These are phyloP conservation scores for Callinectes sapidus DNA, from an alignment of 2,888 invertebrate genomes.

Conservation along the genomic window DNA sequence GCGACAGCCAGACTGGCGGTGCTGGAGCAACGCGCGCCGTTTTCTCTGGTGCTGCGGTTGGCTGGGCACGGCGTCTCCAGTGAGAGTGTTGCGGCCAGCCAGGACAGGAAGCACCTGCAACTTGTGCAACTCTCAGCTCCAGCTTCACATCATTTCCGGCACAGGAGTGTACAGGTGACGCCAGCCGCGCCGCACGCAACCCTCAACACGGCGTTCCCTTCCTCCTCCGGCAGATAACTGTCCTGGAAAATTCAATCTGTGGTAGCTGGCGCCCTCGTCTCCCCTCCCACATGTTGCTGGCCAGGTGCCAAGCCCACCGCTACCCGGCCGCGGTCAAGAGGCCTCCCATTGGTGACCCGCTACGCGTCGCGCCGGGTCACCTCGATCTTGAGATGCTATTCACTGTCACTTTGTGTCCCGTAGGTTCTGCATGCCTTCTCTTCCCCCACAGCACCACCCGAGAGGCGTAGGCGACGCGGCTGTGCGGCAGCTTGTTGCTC, in stretches of 20 bases:
- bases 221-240: background rate
- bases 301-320: conserved; percentile 53
- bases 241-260: conserved; percentile 15
- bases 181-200: background rate
- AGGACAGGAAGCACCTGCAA: conserved; percentile 58
- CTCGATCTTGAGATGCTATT: background rate
- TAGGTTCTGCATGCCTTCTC: background rate
- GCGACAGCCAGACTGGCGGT: conserved; percentile 48
- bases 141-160: conserved; percentile 48
- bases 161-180: conserved; percentile 11
- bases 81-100: conserved; percentile 55
- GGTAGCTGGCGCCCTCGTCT: conserved; percentile 27
- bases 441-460: background rate
- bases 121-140: conserved; percentile 51
- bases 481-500: background rate
- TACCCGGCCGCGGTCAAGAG: conserved; percentile 50
- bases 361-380: conserved; percentile 29
- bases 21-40: conserved; percentile 58
- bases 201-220: background rate
- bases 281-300: conserved; percentile 47
- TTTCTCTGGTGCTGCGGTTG: conserved; percentile 55
- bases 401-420: background rate
- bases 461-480: background rate
- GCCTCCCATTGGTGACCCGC: conserved; percentile 37
- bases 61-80: conserved; percentile 52